These are phyloP conservation scores for Pocillopora grandis DNA, from an alignment of 92 coral and sea anemone species.

Conservation along the genomic window DNA sequence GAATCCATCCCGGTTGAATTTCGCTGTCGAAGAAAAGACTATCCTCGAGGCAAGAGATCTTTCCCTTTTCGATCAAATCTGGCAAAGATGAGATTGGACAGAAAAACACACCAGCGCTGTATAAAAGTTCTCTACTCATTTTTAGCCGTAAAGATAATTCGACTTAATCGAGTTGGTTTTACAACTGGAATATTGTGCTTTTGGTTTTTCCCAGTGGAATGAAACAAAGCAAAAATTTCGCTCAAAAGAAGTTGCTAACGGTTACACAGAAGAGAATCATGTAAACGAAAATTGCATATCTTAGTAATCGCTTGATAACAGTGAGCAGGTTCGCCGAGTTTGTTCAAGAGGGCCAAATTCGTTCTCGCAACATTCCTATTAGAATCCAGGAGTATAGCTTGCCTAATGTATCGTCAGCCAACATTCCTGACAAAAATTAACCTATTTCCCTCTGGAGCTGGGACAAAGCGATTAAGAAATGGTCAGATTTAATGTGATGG, in stretches of 20 bases:
- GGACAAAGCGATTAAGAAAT: no score
- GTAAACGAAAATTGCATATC: neutral
- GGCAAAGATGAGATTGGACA: constrained; percentile 45
- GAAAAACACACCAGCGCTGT: constrained; percentile 9
- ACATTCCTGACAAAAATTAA: no score
- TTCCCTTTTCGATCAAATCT: constrained; percentile 15
- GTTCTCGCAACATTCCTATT: neutral
- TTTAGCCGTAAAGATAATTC: neutral
- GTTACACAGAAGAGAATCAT: no score
- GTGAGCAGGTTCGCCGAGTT: neutral
- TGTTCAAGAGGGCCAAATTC: neutral
- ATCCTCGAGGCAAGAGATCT: constrained; percentile 17
- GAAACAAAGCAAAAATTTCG: neutral
- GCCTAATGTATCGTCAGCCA: no score
- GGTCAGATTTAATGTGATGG: no score
- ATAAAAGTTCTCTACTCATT: neutral
- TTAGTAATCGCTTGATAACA: neutral
- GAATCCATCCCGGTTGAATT: constrained; percentile 41
- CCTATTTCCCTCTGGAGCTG: no score
- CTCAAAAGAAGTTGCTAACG: neutral
- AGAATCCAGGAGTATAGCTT: neutral
- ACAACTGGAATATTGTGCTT: neutral
- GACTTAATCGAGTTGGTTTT: neutral
- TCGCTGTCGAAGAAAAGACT: constrained; percentile 31
- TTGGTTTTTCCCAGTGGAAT: constrained; percentile 9